Evolutionary conservation across 2,797 vertebrate species (phyloP).

Genomic region (Uromys caudimaculatus): DNA sequence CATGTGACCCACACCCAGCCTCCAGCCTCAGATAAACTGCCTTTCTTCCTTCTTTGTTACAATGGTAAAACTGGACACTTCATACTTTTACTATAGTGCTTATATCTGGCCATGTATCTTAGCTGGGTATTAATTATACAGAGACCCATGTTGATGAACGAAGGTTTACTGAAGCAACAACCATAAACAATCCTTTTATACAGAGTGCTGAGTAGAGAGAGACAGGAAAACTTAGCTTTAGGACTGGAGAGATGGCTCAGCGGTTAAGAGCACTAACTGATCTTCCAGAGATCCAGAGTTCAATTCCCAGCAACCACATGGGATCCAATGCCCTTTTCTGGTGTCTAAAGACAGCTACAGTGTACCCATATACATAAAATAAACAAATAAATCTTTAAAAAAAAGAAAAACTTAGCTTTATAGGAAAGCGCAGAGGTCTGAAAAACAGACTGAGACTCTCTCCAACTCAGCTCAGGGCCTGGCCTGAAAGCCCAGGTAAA

Average conservation of each 20-base stretch:
- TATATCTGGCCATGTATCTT: background rate
- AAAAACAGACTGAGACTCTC: background rate
- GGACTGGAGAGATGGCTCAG: background rate
- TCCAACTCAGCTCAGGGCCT: background rate
- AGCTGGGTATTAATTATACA: background rate
- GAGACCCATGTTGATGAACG: background rate
- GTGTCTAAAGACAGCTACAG: background rate
- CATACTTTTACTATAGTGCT: background rate
- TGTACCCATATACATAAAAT: background rate
- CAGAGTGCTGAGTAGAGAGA: background rate
- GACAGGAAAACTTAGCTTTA: background rate
- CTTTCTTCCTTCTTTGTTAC: background rate
- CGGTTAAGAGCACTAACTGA: too few relatives aligned
- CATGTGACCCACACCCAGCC: background rate
- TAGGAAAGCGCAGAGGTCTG: background rate
- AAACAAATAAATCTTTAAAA: background rate
- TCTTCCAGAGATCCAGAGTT: too few relatives aligned
- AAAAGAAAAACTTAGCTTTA: background rate
- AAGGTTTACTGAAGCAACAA: conserved; percentile 42
- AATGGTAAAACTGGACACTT: background rate
- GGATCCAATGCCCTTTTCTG: background rate
- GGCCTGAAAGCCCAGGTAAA: background rate
- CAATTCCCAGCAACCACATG: background rate
- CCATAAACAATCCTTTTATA: background rate
- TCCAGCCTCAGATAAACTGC: background rate